phyloP scores from a whole-genome alignment of 2,797 vertebrate species.

The Malurus splendens region DNA sequence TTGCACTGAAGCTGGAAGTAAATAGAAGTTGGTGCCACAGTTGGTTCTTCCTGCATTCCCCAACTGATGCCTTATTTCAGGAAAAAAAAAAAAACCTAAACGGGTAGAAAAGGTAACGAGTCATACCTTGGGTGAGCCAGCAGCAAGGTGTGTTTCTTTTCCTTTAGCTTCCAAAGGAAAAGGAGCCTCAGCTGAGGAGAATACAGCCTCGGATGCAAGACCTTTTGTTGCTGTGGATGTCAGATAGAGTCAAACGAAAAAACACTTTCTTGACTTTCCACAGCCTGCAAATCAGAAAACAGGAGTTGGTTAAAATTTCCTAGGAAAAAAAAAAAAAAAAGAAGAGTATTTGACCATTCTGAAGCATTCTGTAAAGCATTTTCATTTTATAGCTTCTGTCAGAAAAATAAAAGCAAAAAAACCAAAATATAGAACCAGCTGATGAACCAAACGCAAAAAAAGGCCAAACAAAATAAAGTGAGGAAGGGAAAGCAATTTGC shows the following conservation, averaged over 20 bases:
- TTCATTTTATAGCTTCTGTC: background rate
- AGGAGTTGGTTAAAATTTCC: background rate
- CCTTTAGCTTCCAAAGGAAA: background rate
- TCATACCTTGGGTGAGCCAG: background rate
- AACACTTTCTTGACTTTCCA: background rate
- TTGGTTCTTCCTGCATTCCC: background rate
- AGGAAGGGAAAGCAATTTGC: background rate
- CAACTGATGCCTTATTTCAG: background rate
- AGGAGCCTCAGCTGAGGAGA: background rate
- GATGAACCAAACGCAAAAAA: background rate
- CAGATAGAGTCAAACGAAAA: background rate
- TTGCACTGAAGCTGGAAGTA: constrained; percentile 33
- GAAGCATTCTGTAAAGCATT: background rate
- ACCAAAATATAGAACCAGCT: background rate
- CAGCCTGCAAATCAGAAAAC: background rate
- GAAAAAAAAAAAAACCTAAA: background rate
- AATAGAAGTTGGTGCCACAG: constrained; percentile 41
- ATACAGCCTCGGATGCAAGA: background rate
- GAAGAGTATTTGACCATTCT: background rate
- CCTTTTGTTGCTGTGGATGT: background rate
- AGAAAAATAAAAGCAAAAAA: background rate
- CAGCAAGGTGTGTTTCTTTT: background rate
- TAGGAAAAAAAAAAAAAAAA: background rate
- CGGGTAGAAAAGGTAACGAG: background rate
- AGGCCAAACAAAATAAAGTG: background rate